Evolutionary conservation across 2,888 invertebrate genomes (phyloP), one percentile per base, ranked within the genome.

Genomic region (Mythimna albipuncta): DNA sequence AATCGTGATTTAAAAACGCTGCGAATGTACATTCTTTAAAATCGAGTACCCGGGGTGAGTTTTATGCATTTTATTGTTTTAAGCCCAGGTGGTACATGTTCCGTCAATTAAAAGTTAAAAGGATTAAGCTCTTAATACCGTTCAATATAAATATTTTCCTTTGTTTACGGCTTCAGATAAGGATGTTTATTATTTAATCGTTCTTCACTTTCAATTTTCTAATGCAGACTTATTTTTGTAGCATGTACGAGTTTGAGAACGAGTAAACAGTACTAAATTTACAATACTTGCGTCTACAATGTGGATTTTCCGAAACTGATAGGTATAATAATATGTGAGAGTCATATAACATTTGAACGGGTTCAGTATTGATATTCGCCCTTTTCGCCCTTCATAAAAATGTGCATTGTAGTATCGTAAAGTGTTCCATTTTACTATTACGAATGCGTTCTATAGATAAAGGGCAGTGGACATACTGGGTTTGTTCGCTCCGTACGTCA

Each of bases 1-100:
- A 92, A 93, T 92, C 89, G 91, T 92, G 92, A 93, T 94, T 94
- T 93, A 91, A 93, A 93, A 91, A 90, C 86, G 81, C 90, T 90
- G 87, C 81, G 85, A 84, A 68, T 72, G 79, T 75, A 67, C 75
- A 84, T 85, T 85, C 79, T 80, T 88, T 86, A 79, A 82, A 84
- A 82, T 82, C 74, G 75, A 83, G 78, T 79, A 80, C 79, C 84
- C 82, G 79, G 88, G 85, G 81, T 86, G 79, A 79, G 84, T 79
- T 86, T 87, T 79, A 81, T 84, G 75, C 69, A 80, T 83, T 87
- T 84, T 86, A 84, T 84, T 79, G 70, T 75, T 72, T 52, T 50
- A 68, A 80, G 67, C 73, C 88, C 91, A 92, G 91, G 90, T 93
- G 92, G 86, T 85, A 77, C 75, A 72, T 80, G 83, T 88, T 81